Base-by-base conservation (phyloP, 2,797 vertebrate genomes). In the Hemibagrus guttatus region DNA sequence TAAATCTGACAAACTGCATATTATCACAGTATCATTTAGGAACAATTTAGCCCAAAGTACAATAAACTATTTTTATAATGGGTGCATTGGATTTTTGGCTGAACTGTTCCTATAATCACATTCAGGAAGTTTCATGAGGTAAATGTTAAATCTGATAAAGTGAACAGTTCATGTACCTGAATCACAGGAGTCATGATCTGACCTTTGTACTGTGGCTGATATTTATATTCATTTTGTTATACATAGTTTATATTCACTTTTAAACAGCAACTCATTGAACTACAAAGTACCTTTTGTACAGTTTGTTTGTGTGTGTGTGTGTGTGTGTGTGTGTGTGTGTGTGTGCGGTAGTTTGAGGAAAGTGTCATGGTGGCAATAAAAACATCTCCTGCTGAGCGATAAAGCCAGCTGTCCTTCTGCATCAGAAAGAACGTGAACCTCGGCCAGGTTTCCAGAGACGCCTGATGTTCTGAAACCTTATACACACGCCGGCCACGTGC, bases 351-450 rank as follows among this genome's bases (percentile, higher is more conserved):
- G 35, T 3, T 35, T 64, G 54, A 81, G 54, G 63, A 80, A 81
- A 26, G 35, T 4, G 28, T 46, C 19, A 35, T 6, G 23, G 31
- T 21, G 17, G 17, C 19, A 52, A 9, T 9, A 9, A 78, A 81
- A 85, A n/a, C 81, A 49, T 86, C 71, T 82, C 16, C n/a, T 23
- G 59, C 78, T 91, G 88, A 86, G 78, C 58, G 76, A 85, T 84
- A 58, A 85, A 82, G 79, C 49, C 90, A 90, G 85, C 87, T 90
- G 89, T 87, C 82, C 58, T 83, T 82, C 81, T 86, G 87, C 86
- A 86, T 84, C 72, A 31, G 78, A 26, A 85, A 82, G 85, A 88
- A 90, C 87, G 84, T 66, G 72, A 86, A 84, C 89, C 83, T 74
- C 69, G n/a, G 69, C 84, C 86, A 85, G 83, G 81, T 88, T 89